phyloP scores from a whole-genome alignment of 2,797 vertebrate species.

The Cossypha niveicapilla region DNA sequence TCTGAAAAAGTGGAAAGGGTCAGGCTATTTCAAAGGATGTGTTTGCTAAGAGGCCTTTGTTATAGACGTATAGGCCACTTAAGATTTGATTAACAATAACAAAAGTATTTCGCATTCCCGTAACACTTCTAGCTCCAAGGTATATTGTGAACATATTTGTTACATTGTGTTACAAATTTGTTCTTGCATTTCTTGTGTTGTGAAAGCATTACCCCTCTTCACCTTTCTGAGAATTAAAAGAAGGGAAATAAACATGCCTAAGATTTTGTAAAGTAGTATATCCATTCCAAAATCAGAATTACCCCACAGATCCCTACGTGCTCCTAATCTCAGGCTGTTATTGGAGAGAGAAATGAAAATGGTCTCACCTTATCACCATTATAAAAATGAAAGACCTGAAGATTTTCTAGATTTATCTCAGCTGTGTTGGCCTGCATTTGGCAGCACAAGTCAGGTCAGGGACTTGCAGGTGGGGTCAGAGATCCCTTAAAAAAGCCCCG shows the following conservation, averaged over 20 bases:
- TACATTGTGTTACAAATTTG: background rate
- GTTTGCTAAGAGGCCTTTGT: constrained; percentile 35
- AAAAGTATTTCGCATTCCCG: background rate
- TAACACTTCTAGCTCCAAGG: background rate
- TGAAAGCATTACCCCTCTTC: background rate
- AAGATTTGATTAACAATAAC: background rate
- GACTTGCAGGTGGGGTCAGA: background rate
- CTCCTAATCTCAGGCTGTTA: background rate
- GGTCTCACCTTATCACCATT: background rate
- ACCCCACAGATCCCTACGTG: background rate
- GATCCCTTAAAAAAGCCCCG: background rate
- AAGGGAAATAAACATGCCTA: background rate
- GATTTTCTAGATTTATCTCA: background rate
- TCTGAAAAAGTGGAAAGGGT: constrained; percentile 66
- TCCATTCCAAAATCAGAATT: background rate
- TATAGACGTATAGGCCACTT: background rate
- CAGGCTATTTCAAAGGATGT: constrained; percentile 39
- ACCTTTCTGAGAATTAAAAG: background rate
- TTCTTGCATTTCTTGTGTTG: background rate
- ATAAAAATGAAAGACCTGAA: background rate
- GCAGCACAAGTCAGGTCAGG: background rate
- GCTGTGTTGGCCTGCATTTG: background rate
- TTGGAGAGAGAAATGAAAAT: background rate
- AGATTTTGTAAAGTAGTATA: background rate
- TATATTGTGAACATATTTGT: background rate